phyloP scores from a whole-genome alignment of 2,888 invertebrate species.

The Craniophora ligustri region DNA sequence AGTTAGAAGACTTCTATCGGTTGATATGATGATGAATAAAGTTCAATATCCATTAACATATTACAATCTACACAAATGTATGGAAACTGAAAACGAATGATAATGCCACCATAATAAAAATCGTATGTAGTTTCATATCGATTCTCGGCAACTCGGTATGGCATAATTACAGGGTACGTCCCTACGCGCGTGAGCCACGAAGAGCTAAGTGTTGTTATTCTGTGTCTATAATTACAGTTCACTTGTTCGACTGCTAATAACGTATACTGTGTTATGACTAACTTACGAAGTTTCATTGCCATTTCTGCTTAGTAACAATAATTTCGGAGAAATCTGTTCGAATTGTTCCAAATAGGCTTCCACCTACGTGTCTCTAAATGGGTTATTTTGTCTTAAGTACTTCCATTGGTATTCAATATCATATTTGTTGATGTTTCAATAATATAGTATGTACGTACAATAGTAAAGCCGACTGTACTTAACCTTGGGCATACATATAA shows the following conservation, averaged over 20 bases:
- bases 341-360: not conserved
- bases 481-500: no score
- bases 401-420: no score
- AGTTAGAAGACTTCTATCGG: no score
- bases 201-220: constrained; percentile 4
- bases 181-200: constrained; percentile 11
- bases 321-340: not conserved
- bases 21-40: no score
- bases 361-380: no score
- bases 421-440: no score
- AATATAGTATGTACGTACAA: no score
- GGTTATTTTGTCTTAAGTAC: no score
- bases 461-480: no score
- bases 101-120: constrained; percentile 13
- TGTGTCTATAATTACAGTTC: constrained; percentile 23
- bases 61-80: no score
- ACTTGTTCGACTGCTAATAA: constrained; percentile 20
- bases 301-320: not conserved
- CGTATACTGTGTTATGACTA: constrained; percentile 6
- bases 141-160: constrained; percentile 18
- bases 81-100: no score
- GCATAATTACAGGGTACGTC: constrained; percentile 22
- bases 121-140: constrained; percentile 23
- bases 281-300: constrained; percentile 1
- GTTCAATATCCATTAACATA: no score